These are phyloP conservation scores for Acanthopleura granulata DNA, from an alignment of 2,888 invertebrate species.

Conservation along the genomic window DNA sequence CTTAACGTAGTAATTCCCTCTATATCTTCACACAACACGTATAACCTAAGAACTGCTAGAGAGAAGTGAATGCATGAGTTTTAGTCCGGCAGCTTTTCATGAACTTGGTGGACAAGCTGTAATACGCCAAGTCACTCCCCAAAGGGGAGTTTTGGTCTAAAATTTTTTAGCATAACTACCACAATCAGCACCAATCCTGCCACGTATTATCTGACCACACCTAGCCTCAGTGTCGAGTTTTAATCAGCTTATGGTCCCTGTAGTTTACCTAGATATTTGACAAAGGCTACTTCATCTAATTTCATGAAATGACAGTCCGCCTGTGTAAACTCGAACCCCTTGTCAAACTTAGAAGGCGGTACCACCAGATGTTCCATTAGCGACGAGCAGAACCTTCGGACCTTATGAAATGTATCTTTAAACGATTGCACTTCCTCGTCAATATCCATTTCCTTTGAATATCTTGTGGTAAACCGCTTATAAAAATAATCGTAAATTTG, in stretches of 20 bases:
- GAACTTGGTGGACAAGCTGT: too few species aligned
- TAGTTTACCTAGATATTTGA: not conserved
- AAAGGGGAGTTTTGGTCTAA: too few species aligned
- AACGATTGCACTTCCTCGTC: not conserved
- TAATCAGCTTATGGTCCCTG: not conserved
- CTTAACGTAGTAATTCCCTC: too few species aligned
- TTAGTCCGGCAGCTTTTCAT: too few species aligned
- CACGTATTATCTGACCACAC: too few species aligned
- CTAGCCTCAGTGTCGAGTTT: too few species aligned
- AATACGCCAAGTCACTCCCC: too few species aligned
- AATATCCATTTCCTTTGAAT: not conserved
- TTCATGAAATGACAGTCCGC: not conserved
- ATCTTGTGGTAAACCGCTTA: not conserved
- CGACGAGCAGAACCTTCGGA: not conserved
- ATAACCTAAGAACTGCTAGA: too few species aligned
- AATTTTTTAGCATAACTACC: too few species aligned
- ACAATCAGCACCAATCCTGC: too few species aligned
- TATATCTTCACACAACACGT: too few species aligned
- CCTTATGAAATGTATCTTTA: not conserved
- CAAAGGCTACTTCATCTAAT: not conserved
- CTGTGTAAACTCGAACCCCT: not conserved
- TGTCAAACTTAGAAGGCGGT: not conserved
- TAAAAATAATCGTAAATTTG: not conserved
- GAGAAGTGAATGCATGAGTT: too few species aligned
- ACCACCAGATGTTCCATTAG: not conserved